Conservation (phyloP, 2,888 invertebrate species). For the Drosophila percnosoma region DNA sequence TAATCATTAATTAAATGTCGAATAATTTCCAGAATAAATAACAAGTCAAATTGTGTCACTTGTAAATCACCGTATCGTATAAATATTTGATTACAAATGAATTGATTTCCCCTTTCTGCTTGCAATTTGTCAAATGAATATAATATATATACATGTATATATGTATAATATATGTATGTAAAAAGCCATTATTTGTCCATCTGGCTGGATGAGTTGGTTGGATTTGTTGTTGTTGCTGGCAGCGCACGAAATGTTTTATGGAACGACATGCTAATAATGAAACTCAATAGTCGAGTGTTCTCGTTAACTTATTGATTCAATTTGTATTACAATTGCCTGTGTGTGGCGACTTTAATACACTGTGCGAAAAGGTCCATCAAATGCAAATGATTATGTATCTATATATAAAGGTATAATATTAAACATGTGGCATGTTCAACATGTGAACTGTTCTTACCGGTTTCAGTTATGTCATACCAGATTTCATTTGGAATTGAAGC, state of each 20-base stretch:
- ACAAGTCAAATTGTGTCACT: background rate
- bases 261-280: slow-evolving; percentile 56
- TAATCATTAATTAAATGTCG: background rate
- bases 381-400: background rate
- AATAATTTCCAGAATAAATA: background rate
- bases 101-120: background rate
- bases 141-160: background rate
- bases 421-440: slow-evolving; percentile 51
- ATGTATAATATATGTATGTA: background rate
- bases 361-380: slow-evolving; percentile 8
- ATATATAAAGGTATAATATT: background rate
- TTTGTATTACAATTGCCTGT: slow-evolving; percentile 41
- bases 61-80: background rate
- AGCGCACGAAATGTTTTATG: slow-evolving; percentile 9
- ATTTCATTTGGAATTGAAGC: slow-evolving; percentile 29
- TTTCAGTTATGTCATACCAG: slow-evolving; percentile 62
- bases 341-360: slow-evolving; percentile 5
- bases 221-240: background rate
- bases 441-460: slow-evolving; percentile 23
- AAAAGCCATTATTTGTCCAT: slow-evolving; percentile 27
- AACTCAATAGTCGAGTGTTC: slow-evolving; percentile 44
- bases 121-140: slow-evolving; percentile 3
- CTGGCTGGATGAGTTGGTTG: slow-evolving; percentile 31
- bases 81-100: slow-evolving; percentile 22
- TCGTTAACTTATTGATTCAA: slow-evolving; percentile 53